Evolutionary conservation across 2,797 vertebrate species (phyloP).

Genomic region (Dermochelys coriacea): DNA sequence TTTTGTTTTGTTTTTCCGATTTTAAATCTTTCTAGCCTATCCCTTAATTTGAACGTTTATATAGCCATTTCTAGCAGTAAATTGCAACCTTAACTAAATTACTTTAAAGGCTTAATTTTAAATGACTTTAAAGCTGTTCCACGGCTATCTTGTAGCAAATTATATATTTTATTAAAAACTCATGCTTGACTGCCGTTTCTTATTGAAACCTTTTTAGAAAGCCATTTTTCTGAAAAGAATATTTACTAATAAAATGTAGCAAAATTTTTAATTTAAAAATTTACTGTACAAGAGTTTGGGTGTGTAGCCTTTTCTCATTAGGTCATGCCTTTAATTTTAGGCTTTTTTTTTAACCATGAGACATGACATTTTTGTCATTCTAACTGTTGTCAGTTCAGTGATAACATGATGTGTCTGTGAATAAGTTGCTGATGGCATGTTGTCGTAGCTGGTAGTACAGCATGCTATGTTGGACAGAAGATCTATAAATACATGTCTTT

Average conservation of each 20-base stretch:
- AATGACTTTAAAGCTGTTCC: conserved; percentile 35
- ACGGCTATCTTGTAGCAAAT: conserved; percentile 53
- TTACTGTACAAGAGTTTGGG: too few relatives aligned
- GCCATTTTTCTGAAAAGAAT: conserved; percentile 40
- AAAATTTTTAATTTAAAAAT: too few relatives aligned
- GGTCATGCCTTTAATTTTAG: accelerated
- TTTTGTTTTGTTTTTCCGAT: conserved; percentile 53
- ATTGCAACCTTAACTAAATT: neutral
- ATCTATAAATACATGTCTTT: neutral
- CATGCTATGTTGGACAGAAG: neutral
- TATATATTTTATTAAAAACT: conserved; percentile 55
- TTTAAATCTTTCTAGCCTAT: conserved; percentile 54
- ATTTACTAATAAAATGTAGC: conserved; percentile 65
- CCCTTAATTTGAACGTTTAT: conserved; percentile 33
- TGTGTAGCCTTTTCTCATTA: neutral
- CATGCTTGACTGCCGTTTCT: conserved; percentile 7
- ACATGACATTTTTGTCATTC: neutral
- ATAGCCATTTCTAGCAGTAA: conserved; percentile 4
- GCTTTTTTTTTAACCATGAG: neutral
- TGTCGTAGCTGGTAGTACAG: neutral
- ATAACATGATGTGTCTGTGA: accelerated
- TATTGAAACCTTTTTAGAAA: neutral
- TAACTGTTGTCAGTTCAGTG: neutral
- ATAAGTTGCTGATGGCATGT: neutral
- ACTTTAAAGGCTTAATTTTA: neutral